These are phyloP conservation scores for Mycteria americana DNA, from an alignment of 2,797 vertebrate genomes.

Conservation along the genomic window DNA sequence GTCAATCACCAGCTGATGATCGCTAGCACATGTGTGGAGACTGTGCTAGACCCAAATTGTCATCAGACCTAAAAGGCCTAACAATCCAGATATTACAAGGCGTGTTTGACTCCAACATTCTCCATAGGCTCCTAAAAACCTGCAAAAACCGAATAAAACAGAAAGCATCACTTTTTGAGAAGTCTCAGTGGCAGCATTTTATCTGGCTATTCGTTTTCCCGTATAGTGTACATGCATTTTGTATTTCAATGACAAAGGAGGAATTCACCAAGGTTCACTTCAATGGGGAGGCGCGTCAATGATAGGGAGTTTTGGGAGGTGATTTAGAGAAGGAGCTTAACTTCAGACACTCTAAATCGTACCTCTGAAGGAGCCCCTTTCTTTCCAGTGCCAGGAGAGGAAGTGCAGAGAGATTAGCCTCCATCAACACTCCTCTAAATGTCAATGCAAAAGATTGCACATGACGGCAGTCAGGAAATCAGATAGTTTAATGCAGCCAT, in stretches of 20 bases:
- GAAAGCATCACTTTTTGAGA: background rate
- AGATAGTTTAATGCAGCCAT: conserved; percentile 26
- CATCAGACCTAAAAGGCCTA: background rate
- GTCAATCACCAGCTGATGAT: background rate
- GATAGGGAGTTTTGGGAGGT: background rate
- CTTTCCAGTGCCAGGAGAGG: conserved; percentile 12
- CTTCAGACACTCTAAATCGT: background rate
- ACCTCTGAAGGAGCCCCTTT: conserved; percentile 31
- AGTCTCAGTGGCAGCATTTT: background rate
- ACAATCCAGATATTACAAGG: background rate
- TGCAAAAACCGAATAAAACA: background rate
- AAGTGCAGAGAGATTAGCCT: conserved; percentile 39
- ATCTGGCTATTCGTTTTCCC: background rate
- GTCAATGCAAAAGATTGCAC: background rate
- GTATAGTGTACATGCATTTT: background rate
- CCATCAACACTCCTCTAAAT: conserved; percentile 26
- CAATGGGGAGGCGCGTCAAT: accelerated
- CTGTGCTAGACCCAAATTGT: background rate
- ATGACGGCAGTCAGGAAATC: background rate
- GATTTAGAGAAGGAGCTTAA: conserved; percentile 1
- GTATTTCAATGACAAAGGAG: background rate
- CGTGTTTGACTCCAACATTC: background rate
- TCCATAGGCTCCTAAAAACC: background rate
- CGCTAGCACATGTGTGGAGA: background rate
- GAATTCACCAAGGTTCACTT: conserved; percentile 16